Evolutionary conservation across 2,888 invertebrate species (phyloP).

Genomic region (Sacculina carcini): DNA sequence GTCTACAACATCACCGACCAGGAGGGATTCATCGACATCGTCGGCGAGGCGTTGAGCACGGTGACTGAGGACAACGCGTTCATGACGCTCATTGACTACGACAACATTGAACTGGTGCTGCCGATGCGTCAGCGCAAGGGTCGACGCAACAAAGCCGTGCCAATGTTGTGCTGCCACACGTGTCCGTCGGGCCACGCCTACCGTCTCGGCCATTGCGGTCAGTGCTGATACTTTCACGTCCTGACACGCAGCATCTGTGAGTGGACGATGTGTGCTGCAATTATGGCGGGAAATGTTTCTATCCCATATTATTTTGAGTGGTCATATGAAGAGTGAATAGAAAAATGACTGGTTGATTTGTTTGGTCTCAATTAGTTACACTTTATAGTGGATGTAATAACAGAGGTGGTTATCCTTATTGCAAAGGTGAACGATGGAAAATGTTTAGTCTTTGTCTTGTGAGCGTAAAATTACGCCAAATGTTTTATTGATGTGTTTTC

Average conservation of each 20-base stretch:
- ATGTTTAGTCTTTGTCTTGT: too few relatives aligned
- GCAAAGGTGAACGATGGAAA: too few relatives aligned
- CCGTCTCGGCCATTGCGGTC: slow-evolving; percentile 14
- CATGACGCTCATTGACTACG: slow-evolving; percentile 15
- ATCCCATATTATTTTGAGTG: background rate
- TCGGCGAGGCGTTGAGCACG: slow-evolving; percentile 13
- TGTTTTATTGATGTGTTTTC: too few relatives aligned
- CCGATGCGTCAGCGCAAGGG: slow-evolving; percentile 5
- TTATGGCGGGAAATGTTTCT: background rate
- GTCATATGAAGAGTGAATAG: background rate
- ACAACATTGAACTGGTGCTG: slow-evolving; percentile 14
- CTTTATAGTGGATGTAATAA: too few relatives aligned
- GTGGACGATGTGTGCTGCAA: background rate
- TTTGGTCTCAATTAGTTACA: too few relatives aligned
- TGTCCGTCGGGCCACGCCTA: slow-evolving; percentile 14
- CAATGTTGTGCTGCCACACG: slow-evolving; percentile 14
- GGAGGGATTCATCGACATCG: slow-evolving; percentile 13
- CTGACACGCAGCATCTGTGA: background rate
- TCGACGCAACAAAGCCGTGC: slow-evolving; percentile 11
- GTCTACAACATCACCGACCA: slow-evolving; percentile 14
- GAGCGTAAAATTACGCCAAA: too few relatives aligned
- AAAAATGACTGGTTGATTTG: too few relatives aligned
- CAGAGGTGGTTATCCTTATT: too few relatives aligned
- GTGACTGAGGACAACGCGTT: slow-evolving; percentile 14
- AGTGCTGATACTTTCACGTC: too few relatives aligned